These are phyloP conservation scores for Xenopus laevis DNA, from an alignment of 2,113 vertebrate genomes.

Conservation along the genomic window DNA sequence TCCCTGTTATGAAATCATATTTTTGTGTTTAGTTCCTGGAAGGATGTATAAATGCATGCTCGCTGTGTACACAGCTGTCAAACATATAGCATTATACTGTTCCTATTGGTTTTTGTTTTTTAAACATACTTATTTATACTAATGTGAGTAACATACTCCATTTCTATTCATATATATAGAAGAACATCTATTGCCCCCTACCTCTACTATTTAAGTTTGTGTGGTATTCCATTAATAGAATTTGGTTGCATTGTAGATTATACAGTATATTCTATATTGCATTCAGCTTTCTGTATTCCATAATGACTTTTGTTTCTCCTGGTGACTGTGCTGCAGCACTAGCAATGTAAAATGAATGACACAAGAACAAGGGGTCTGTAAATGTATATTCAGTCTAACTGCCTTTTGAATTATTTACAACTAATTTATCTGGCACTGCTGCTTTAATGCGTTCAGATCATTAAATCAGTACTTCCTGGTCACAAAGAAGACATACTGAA, in stretches of 20 bases:
- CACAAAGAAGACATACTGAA: slow-evolving; percentile 24
- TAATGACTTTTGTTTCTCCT: neutral
- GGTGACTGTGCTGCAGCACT: neutral
- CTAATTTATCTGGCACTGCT: slow-evolving; percentile 38
- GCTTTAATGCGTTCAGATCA: slow-evolving; percentile 40
- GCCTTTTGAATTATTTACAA: slow-evolving; percentile 41
- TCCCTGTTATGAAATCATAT: slow-evolving; percentile 2
- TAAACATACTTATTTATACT: no score
- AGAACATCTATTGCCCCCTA: neutral
- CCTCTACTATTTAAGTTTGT: neutral
- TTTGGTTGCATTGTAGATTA: neutral
- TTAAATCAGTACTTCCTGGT: slow-evolving; percentile 38
- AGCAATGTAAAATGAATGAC: slow-evolving; percentile 26
- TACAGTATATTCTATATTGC: neutral
- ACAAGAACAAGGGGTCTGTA: slow-evolving; percentile 37
- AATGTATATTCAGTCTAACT: slow-evolving; percentile 44
- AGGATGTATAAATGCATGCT: neutral
- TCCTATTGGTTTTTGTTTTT: no score
- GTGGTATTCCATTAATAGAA: neutral
- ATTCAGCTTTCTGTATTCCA: neutral
- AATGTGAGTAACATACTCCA: no score
- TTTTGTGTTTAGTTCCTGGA: neutral
- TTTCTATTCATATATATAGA: neutral
- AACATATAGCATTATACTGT: no score
- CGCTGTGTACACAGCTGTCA: no score